phyloP scores from a whole-genome alignment of 1,140 invertebrate genomes.

The Drosophila paulistorum region DNA sequence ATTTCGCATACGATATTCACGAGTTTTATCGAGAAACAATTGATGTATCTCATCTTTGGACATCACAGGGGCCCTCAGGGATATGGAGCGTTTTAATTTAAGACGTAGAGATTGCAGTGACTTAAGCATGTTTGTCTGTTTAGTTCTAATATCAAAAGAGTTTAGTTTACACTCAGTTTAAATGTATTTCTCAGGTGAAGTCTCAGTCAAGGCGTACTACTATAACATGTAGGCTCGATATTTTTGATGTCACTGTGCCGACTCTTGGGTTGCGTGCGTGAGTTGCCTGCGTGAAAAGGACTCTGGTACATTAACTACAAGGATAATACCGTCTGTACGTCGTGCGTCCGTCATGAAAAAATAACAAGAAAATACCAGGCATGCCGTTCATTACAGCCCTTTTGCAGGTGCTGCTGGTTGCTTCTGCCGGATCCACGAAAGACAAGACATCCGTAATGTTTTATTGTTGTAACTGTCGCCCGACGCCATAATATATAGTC shows the following conservation, averaged over 20 bases:
- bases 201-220: background rate
- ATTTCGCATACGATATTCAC: slow-evolving; percentile 36
- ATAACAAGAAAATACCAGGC: slow-evolving; percentile 77
- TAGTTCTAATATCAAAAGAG: background rate
- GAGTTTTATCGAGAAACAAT: slow-evolving; percentile 35
- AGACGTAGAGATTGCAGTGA: background rate
- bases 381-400: slow-evolving; percentile 71
- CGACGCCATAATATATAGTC: slow-evolving; percentile 76
- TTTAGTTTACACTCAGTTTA: background rate
- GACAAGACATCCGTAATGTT: slow-evolving; percentile 74
- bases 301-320: slow-evolving; percentile 71
- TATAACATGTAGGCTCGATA: background rate
- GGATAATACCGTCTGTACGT: slow-evolving; percentile 58
- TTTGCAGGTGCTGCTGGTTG: slow-evolving; percentile 39
- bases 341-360: slow-evolving; percentile 55
- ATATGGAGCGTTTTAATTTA: background rate
- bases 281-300: slow-evolving; percentile 46
- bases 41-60: slow-evolving; percentile 34
- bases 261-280: slow-evolving; percentile 43
- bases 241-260: slow-evolving; percentile 41
- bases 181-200: background rate
- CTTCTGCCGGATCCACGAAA: slow-evolving; percentile 36
- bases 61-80: background rate
- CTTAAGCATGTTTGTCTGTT: background rate
- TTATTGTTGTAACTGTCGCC: slow-evolving; percentile 80